These are phyloP conservation scores for Cecropterus lyciades DNA, from an alignment of 1,140 invertebrate species.

Conservation along the genomic window DNA sequence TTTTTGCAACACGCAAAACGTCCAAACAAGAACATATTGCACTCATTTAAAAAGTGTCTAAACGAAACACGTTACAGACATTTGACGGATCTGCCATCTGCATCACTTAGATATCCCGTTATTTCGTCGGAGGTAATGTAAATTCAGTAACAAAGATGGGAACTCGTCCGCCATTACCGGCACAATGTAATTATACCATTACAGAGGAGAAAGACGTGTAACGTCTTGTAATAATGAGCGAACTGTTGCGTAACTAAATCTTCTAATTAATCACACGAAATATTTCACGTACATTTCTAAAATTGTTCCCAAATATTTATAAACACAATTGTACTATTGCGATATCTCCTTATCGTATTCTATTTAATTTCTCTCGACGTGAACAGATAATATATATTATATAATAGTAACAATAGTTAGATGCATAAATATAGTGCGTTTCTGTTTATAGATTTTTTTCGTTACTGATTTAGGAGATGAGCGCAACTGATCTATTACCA, in stretches of 20 bases:
- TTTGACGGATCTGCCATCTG: conserved; percentile 42
- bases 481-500: no score
- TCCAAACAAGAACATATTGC: no score
- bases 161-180: conserved; percentile 43
- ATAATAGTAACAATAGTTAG: no score
- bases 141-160: conserved; percentile 60
- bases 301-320: conserved; percentile 14
- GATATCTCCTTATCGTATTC: not conserved
- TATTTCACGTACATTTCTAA: conserved; percentile 2
- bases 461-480: no score
- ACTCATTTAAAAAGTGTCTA: no score
- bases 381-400: no score
- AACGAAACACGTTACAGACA: not conserved
- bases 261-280: conserved; percentile 48
- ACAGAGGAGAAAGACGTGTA: conserved; percentile 53
- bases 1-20: no score
- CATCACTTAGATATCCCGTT: conserved; percentile 50
- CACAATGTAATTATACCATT: conserved; percentile 50
- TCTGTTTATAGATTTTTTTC: no score
- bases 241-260: conserved; percentile 47
- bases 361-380: conserved; percentile 23
- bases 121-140: conserved; percentile 43
- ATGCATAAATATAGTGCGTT: no score
- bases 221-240: conserved; percentile 44
- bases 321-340: conserved; percentile 9